phyloP scores from a whole-genome alignment of 2,797 vertebrate species.

The Threskiornis aethiopicus region DNA sequence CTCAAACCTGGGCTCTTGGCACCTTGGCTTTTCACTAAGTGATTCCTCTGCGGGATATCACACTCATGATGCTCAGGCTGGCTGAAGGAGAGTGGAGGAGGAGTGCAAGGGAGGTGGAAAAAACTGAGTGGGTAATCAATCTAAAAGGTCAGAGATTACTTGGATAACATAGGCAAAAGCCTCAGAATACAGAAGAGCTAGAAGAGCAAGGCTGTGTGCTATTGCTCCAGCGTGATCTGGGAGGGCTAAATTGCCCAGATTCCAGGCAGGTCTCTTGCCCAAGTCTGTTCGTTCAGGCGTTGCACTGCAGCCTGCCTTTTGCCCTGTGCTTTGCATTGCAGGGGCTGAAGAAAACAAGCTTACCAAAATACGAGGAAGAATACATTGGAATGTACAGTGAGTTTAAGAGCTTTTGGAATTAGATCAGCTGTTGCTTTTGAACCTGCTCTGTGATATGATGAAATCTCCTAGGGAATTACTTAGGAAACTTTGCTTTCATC shows the following conservation, averaged over 20 bases:
- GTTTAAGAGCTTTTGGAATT: slow-evolving; percentile 65
- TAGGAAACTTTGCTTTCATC: slow-evolving; percentile 63
- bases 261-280: slow-evolving; percentile 15
- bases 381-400: slow-evolving; percentile 59
- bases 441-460: slow-evolving; percentile 59
- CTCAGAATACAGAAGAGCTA: background rate
- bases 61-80: background rate
- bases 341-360: slow-evolving; percentile 32
- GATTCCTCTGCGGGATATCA: background rate
- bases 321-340: slow-evolving; percentile 5
- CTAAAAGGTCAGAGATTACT: background rate
- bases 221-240: background rate
- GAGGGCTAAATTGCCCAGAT: slow-evolving; percentile 7
- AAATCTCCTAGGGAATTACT: slow-evolving; percentile 67
- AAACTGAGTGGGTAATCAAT: background rate
- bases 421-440: slow-evolving; percentile 69
- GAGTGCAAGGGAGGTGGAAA: background rate
- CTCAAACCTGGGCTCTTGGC: background rate
- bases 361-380: slow-evolving; percentile 42
- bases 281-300: slow-evolving; percentile 21
- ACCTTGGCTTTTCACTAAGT: background rate
- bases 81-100: background rate
- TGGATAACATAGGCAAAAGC: background rate
- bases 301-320: background rate
- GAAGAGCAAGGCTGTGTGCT: background rate